Evolutionary conservation across 2,797 vertebrate genomes (phyloP).

Genomic region (Florisuga fusca): DNA sequence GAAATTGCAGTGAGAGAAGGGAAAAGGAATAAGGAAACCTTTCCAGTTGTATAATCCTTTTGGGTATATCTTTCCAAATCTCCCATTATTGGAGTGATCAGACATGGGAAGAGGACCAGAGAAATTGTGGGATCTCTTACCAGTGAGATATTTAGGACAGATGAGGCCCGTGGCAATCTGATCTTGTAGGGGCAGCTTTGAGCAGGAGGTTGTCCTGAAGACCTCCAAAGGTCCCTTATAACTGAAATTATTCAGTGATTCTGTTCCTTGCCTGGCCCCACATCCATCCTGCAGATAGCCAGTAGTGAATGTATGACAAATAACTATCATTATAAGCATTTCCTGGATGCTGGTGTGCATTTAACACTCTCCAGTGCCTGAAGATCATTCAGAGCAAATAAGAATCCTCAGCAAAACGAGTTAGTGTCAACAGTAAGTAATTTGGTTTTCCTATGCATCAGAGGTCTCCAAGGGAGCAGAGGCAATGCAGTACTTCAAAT

Average conservation of each 20-base stretch:
- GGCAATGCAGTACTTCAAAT: background rate
- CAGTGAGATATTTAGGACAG: background rate
- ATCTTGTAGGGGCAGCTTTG: background rate
- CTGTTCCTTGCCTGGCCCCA: background rate
- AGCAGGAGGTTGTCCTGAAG: background rate
- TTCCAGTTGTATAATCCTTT: background rate
- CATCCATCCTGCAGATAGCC: background rate
- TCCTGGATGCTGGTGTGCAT: background rate
- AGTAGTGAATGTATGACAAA: background rate
- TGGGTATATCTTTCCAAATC: background rate
- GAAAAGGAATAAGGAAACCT: background rate
- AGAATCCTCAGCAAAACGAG: background rate
- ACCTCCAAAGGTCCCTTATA: background rate
- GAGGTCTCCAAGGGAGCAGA: background rate
- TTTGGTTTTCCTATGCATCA: background rate
- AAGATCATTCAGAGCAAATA: background rate
- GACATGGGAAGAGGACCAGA: rapidly evolving
- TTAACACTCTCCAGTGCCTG: background rate
- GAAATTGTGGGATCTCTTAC: background rate
- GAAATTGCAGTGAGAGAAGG: background rate
- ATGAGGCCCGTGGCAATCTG: background rate
- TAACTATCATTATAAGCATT: background rate
- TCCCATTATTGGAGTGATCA: background rate
- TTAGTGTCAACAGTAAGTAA: background rate
- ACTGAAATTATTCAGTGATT: background rate